Evolutionary conservation across 1,140 invertebrate species (phyloP).

Genomic region (Orius insidiosus): DNA sequence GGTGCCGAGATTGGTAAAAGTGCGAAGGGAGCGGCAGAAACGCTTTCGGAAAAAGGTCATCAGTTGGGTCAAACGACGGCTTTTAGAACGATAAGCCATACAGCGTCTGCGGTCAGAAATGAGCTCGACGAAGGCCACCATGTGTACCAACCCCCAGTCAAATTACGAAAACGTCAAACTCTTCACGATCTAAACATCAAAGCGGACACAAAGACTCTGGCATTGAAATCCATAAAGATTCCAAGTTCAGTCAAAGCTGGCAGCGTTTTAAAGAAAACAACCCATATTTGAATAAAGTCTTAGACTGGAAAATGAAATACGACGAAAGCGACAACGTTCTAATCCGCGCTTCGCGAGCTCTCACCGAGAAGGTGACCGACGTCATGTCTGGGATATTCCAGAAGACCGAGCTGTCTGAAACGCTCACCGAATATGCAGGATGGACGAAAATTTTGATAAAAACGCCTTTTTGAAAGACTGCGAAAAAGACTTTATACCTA

Average conservation of each 20-base stretch:
- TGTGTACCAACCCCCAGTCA: slow-evolving; percentile 55
- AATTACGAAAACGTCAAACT: slow-evolving; percentile 49
- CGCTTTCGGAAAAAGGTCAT: slow-evolving; percentile 69
- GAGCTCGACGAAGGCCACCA: slow-evolving; percentile 61
- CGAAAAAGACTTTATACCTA: slow-evolving; percentile 94
- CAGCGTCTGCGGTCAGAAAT: slow-evolving; percentile 76
- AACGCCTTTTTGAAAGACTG: slow-evolving; percentile 76
- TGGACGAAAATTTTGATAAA: slow-evolving; percentile 88
- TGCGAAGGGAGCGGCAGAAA: slow-evolving; percentile 69
- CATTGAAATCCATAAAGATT: slow-evolving; percentile 93
- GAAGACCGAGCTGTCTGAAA: slow-evolving; percentile 92
- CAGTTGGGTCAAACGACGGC: slow-evolving; percentile 73
- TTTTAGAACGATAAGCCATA: slow-evolving; percentile 79
- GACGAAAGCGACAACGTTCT: slow-evolving; percentile 96
- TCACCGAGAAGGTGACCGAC: slow-evolving; percentile 83
- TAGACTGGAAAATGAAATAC: slow-evolving; percentile 96
- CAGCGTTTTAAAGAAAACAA: slow-evolving; percentile 97
- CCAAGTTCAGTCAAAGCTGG: slow-evolving; percentile 91
- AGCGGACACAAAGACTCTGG: slow-evolving; percentile 70
- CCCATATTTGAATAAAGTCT: slow-evolving; percentile 85
- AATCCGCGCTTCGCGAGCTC: slow-evolving; percentile 67
- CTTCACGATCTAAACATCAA: slow-evolving; percentile 39
- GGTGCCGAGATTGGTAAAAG: slow-evolving; percentile 74
- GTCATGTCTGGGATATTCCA: slow-evolving; percentile 82
- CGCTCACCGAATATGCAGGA: slow-evolving; percentile 92